These are phyloP conservation scores for Trichogramma evanescens DNA, from an alignment of 2,888 invertebrate species.

Conservation along the genomic window DNA sequence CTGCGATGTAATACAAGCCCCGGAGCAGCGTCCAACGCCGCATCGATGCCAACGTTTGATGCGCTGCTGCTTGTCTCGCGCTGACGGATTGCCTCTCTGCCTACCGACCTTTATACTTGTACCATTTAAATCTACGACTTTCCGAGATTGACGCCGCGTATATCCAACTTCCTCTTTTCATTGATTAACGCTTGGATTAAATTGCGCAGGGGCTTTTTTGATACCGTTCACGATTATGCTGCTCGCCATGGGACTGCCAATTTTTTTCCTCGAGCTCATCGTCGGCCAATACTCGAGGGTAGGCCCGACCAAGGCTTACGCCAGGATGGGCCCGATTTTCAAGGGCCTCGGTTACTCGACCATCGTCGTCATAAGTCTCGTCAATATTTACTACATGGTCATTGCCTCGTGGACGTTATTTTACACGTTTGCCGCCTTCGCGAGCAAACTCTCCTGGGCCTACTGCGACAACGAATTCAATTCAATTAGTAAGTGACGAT, in stretches of 20 bases:
- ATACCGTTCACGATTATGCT: conserved; percentile 69
- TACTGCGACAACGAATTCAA: conserved; percentile 60
- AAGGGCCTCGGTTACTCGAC: conserved; percentile 59
- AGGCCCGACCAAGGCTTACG: conserved; percentile 62
- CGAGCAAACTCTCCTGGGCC: conserved; percentile 61
- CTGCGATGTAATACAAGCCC: neutral
- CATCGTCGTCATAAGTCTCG: conserved; percentile 62
- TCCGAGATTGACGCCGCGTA: neutral
- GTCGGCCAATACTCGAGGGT: conserved; percentile 73
- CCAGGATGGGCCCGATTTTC: conserved; percentile 56
- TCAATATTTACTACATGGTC: conserved; percentile 73
- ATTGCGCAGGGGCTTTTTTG: conserved; percentile 63
- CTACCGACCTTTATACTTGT: neutral
- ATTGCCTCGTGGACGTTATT: conserved; percentile 72
- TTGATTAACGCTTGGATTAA: neutral
- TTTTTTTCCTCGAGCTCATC: conserved; percentile 72
- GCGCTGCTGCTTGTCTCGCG: neutral
- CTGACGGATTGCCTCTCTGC: neutral
- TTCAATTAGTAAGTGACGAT: conserved; percentile 52
- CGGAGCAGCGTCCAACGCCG: neutral
- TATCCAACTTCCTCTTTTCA: neutral
- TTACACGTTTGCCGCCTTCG: conserved; percentile 66
- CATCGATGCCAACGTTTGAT: neutral
- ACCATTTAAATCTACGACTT: neutral
- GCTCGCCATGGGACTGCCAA: conserved; percentile 68